Evolutionary conservation across 2,888 invertebrate genomes (phyloP).

Genomic region (Phanerotoma sp.): DNA sequence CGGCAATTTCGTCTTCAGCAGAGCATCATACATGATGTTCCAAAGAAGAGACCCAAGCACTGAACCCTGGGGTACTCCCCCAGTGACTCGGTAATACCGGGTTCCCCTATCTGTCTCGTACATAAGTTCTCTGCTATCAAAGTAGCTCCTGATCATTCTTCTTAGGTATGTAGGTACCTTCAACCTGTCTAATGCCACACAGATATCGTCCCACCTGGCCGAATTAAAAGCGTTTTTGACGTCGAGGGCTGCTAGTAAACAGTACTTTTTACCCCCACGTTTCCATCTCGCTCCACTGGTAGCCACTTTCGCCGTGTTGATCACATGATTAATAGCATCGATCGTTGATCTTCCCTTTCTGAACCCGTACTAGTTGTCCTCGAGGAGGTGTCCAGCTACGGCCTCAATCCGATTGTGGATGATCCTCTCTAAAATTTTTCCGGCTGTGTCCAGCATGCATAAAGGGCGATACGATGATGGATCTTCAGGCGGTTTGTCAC

Average conservation of each 20-base stretch:
- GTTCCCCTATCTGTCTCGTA: slow-evolving; percentile 27
- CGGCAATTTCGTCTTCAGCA: slow-evolving; percentile 12
- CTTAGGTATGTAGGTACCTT: slow-evolving; percentile 23
- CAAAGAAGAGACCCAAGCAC: too few relatives aligned
- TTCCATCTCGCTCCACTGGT: slow-evolving; percentile 27
- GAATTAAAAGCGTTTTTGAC: too few relatives aligned
- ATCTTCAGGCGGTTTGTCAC: too few relatives aligned
- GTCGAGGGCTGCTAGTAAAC: too few relatives aligned
- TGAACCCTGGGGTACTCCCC: too few relatives aligned
- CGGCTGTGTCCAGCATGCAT: slow-evolving; percentile 23
- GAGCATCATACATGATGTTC: too few relatives aligned
- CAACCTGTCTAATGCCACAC: slow-evolving; percentile 4
- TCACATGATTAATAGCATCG: slow-evolving; percentile 16
- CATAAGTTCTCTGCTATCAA: slow-evolving; percentile 23
- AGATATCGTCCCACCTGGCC: slow-evolving; percentile 13
- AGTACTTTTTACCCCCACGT: slow-evolving; percentile 17
- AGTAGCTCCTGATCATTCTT: slow-evolving; percentile 30
- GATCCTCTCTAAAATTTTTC: slow-evolving; percentile 23
- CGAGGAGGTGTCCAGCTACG: slow-evolving; percentile 2
- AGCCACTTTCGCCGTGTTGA: slow-evolving; percentile 2
- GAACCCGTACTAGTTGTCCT: slow-evolving; percentile 23
- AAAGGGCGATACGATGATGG: too few relatives aligned
- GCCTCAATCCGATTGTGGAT: slow-evolving; percentile 9
- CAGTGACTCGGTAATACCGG: slow-evolving; percentile 7
- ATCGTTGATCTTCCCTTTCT: too few relatives aligned